Conservation (phyloP, 2,797 vertebrate species). For the Scolopax bukidnonensis region DNA sequence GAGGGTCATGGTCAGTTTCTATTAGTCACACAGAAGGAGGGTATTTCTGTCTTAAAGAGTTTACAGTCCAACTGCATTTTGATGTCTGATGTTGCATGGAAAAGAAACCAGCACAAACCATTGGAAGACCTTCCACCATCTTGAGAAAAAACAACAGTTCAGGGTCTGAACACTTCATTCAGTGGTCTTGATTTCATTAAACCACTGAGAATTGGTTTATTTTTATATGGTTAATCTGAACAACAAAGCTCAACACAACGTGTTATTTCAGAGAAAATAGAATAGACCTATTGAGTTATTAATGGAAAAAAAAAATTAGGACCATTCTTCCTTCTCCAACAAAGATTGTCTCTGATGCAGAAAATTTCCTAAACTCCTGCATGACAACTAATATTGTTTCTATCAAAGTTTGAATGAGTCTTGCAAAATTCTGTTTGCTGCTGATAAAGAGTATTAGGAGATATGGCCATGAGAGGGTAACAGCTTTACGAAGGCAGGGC, state of each 20-base stretch:
- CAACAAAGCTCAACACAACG: not conserved
- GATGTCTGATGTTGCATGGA: not conserved
- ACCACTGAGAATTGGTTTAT: not conserved
- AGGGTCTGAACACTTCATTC: not conserved
- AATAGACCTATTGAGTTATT: not conserved
- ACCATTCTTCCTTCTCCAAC: not conserved
- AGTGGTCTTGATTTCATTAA: not conserved
- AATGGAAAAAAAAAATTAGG: not conserved
- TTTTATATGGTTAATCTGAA: not conserved
- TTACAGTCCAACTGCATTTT: not conserved
- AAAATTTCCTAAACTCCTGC: not conserved
- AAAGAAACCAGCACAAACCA: not conserved
- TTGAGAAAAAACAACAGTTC: not conserved
- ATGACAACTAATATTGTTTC: not conserved
- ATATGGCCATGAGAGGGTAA: not conserved
- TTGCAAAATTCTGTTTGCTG: slow-evolving; percentile 11
- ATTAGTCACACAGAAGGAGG: not conserved
- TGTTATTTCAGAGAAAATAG: not conserved
- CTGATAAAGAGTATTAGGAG: not conserved
- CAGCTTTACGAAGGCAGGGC: not conserved
- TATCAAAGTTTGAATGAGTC: not conserved
- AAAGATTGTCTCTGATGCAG: not conserved
- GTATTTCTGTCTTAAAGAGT: not conserved
- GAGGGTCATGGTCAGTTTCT: not conserved
- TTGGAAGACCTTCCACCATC: not conserved